Conservation (phyloP, 1,140 invertebrate species). For the Latrodectus geometricus region DNA sequence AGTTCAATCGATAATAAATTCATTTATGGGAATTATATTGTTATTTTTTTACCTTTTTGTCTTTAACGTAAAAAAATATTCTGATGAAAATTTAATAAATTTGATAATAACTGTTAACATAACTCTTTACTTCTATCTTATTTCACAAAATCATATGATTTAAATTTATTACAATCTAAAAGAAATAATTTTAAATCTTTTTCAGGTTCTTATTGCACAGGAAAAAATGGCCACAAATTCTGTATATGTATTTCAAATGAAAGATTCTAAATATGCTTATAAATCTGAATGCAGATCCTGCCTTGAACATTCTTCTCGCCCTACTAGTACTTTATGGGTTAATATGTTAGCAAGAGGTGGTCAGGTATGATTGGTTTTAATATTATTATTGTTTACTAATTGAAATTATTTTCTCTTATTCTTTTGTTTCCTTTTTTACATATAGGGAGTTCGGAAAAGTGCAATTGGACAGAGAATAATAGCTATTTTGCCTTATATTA, state of each 20-base stretch:
- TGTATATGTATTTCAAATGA: slow-evolving; percentile 99
- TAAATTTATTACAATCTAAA: too few species aligned
- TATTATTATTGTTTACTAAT: not conserved
- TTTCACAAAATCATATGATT: not conserved
- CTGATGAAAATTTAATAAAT: slow-evolving; percentile 23
- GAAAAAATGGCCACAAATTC: slow-evolving; percentile 99
- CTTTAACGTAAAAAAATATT: not conserved
- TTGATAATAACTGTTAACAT: not conserved
- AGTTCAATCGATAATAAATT: too few species aligned
- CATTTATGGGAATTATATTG: too few species aligned
- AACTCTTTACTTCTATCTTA: not conserved
- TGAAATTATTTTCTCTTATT: not conserved
- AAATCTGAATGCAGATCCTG: slow-evolving; percentile 97
- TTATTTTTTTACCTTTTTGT: too few species aligned
- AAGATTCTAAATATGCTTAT: slow-evolving; percentile 93
- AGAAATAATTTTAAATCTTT: not conserved
- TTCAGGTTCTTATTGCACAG: slow-evolving; percentile 90
- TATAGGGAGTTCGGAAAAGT: slow-evolving; percentile 92
- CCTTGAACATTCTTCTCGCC: slow-evolving; percentile 90
- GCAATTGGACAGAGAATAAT: slow-evolving; percentile 98
- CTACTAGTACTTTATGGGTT: slow-evolving; percentile 97
- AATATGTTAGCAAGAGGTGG: slow-evolving; percentile 99
- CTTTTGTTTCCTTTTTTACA: not conserved
- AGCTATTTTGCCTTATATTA: slow-evolving; percentile 97
- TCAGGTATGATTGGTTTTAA: slow-evolving; percentile 69